phyloP scores from a whole-genome alignment of 1,140 invertebrate genomes.

The Armadillidium nasatum region DNA sequence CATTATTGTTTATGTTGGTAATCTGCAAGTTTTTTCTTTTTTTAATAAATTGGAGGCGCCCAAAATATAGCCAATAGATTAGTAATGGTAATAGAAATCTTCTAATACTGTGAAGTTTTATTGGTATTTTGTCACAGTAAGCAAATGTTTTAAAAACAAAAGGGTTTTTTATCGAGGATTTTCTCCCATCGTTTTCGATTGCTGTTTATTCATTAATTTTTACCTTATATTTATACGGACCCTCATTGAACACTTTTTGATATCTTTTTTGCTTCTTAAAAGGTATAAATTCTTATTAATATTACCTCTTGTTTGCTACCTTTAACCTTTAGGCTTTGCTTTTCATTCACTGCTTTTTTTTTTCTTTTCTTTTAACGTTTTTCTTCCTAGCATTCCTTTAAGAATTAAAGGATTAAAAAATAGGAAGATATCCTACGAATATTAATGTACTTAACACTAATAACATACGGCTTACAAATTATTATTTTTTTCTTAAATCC shows the following conservation, averaged over 20 bases:
- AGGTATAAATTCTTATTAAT: neutral
- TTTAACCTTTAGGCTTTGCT: too few relatives aligned
- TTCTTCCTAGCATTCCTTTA: too few relatives aligned
- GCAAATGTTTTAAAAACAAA: neutral
- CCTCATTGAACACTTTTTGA: too few relatives aligned
- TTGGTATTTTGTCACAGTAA: neutral
- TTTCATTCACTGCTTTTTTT: too few relatives aligned
- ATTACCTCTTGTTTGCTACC: neutral
- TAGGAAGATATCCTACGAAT: too few relatives aligned
- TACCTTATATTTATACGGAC: too few relatives aligned
- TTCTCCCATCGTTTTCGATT: neutral
- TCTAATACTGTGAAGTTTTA: neutral
- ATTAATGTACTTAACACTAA: too few relatives aligned
- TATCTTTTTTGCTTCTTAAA: neutral
- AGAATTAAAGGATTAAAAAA: too few relatives aligned
- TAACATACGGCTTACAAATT: too few relatives aligned
- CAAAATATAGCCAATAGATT: constrained; percentile 6
- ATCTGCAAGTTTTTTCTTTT: neutral
- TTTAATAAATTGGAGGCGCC: neutral
- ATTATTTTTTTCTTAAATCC: neutral
- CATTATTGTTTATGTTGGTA: constrained; percentile 8
- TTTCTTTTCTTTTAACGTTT: too few relatives aligned
- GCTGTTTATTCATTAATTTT: too few relatives aligned
- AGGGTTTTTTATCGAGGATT: neutral
- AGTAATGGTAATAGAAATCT: constrained; percentile 11